A percentile compares a stretch with the other conserved stretches of the same genome.
phyloP scores from a whole-genome alignment of 1,140 invertebrate species.

The Lepidurus apus region DNA sequence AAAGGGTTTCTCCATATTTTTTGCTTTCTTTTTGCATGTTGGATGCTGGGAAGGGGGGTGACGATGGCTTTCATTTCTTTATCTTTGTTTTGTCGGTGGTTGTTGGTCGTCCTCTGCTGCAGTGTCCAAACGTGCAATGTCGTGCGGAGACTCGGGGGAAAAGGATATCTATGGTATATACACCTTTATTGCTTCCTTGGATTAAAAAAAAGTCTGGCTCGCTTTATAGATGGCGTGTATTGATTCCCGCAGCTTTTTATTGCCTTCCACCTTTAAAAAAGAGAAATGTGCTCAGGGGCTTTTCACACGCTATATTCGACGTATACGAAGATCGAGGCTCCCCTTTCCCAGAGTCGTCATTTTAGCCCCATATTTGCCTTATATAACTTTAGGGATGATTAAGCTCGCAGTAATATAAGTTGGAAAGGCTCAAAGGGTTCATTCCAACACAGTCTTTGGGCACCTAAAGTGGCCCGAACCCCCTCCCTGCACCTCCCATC shows the following conservation, averaged over 20 bases:
- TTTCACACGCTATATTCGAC: too few relatives aligned
- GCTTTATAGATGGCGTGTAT: not conserved
- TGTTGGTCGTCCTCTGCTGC: not conserved
- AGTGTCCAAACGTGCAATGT: not conserved
- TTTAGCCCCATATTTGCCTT: too few relatives aligned
- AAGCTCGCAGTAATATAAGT: too few relatives aligned
- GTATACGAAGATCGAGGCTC: too few relatives aligned
- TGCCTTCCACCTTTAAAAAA: not conserved
- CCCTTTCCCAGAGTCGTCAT: too few relatives aligned
- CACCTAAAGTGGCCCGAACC: too few relatives aligned
- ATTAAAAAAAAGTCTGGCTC: not conserved
- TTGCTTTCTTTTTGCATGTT: not conserved
- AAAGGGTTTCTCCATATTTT: not conserved
- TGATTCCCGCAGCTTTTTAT: not conserved
- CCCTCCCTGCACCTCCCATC: too few relatives aligned
- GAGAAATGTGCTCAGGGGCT: too few relatives aligned
- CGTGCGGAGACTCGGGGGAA: not conserved
- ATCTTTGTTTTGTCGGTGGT: not conserved
- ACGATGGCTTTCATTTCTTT: not conserved
- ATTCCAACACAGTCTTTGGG: too few relatives aligned
- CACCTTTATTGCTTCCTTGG: not conserved
- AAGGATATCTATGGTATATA: not conserved
- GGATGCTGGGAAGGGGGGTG: not conserved
- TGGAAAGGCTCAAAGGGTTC: too few relatives aligned
- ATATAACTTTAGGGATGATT: too few relatives aligned